Evolutionary conservation across 2,888 invertebrate genomes (phyloP), one percentile per base, ranked within the genome.

Genomic region (Diplazon laetatorius): DNA sequence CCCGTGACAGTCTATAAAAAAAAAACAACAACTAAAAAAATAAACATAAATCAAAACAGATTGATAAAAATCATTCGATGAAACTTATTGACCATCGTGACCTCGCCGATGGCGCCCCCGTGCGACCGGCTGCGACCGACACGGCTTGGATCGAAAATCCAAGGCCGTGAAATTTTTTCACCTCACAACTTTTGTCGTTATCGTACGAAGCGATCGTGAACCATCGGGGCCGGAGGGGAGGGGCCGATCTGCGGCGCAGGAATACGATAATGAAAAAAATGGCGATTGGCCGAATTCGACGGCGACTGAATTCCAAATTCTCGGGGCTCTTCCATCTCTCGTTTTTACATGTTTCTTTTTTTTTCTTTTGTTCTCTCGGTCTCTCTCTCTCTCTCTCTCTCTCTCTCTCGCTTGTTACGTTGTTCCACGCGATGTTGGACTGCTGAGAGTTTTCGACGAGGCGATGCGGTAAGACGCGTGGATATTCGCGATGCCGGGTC

Each of bases 401-500:
- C 52, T 37, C 42, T 10, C 20, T 37, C 37, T n/a, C 22, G 42
- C 25, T 78, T 78, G 62, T 78, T 71, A 59, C 78, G 71, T 68
- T 18, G 55, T 55, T 42, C 42, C 16, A 44, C 65, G 66, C 22
- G 66, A 52, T 22, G 66, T 59, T 69, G 70, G 63, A n/a, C 66
- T 69, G 80, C 57, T 62, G 72, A n/a, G 63, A 39, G 75, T 66
- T 73, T 79, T 62, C 52, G 76, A 63, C 37, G 25, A 39, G 62
- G 39, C 18, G 60, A 52, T 37, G 57, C 22, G 16, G 14, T 12
- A 16, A 22, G 65, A 66, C 25, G 50, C 55, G 25, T 48, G 62
- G 60, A 39, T 68, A 57, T 78, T 68, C 62, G 78, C 80, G 66
- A 62, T 79, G 71, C 68, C 71, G 75, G 79, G 79, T 68, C 71